Evolutionary conservation across 2,797 vertebrate species (phyloP).

Genomic region (Acanthurus tractus): DNA sequence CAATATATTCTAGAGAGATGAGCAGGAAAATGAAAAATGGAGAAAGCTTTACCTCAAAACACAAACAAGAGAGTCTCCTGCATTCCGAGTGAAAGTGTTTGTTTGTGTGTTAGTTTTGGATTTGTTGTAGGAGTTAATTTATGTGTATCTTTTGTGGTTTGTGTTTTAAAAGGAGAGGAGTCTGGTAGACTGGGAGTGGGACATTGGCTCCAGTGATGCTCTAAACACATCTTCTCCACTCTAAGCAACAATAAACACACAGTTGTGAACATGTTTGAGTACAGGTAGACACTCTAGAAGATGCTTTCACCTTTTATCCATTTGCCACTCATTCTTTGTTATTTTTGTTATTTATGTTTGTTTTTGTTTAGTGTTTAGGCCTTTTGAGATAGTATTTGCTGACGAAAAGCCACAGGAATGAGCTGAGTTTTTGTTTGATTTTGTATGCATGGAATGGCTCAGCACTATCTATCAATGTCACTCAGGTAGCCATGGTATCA

Average conservation of each 20-base stretch:
- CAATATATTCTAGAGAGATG: slow-evolving; percentile 12
- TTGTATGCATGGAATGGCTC: slow-evolving; percentile 46
- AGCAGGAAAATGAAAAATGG: slow-evolving; percentile 5
- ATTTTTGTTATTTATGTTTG: background rate
- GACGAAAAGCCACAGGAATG: slow-evolving; percentile 38
- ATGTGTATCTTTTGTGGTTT: slow-evolving; percentile 61
- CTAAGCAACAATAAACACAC: slow-evolving; percentile 70
- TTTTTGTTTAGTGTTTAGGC: background rate
- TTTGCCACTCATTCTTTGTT: background rate
- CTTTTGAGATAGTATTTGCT: slow-evolving; percentile 14
- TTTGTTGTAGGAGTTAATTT: slow-evolving; percentile 31
- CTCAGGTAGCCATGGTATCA: slow-evolving; percentile 77
- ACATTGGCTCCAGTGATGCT: slow-evolving; percentile 49
- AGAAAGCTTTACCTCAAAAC: slow-evolving; percentile 54
- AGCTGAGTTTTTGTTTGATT: slow-evolving; percentile 37
- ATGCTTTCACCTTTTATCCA: slow-evolving; percentile 26
- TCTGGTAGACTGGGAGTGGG: slow-evolving; percentile 43
- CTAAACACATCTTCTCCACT: slow-evolving; percentile 63
- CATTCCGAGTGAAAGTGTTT: slow-evolving; percentile 67
- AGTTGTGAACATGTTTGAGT: slow-evolving; percentile 59
- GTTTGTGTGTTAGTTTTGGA: slow-evolving; percentile 61
- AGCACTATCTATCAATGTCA: slow-evolving; percentile 75
- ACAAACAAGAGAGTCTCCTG: slow-evolving; percentile 57
- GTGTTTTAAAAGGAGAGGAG: slow-evolving; percentile 68
- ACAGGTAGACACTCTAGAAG: slow-evolving; percentile 43